Percentiles rank a stretch among this genome's conserved stretches.
These are phyloP conservation scores for Salminus brasiliensis DNA, from an alignment of 2,113 vertebrate genomes.

Conservation along the genomic window DNA sequence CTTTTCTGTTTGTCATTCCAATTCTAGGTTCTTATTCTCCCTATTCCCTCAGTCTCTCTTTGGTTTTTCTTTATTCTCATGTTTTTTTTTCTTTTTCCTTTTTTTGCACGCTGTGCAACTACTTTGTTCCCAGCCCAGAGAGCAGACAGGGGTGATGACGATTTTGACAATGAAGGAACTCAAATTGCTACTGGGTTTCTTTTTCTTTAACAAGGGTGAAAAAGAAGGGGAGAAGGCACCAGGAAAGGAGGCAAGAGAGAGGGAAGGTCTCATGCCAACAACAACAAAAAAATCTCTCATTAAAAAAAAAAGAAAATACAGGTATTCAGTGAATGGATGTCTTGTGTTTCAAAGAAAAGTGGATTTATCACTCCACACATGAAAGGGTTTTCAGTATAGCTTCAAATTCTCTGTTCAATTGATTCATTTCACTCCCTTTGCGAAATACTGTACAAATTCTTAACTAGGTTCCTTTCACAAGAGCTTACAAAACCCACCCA, in stretches of 20 bases:
- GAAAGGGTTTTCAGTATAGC: conserved; percentile 22
- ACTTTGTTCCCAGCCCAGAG: conserved; percentile 76
- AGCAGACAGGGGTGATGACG: conserved; percentile 78
- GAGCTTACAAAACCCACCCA: background rate
- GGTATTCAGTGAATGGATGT: background rate
- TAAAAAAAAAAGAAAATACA: background rate
- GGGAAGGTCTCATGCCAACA: conserved; percentile 32
- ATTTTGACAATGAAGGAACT: conserved; percentile 76
- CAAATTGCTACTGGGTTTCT: conserved; percentile 68
- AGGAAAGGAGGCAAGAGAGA: conserved; percentile 9
- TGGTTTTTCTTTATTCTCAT: conserved; percentile 62
- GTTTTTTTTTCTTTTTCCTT: conserved; percentile 68
- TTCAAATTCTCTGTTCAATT: conserved; percentile 1
- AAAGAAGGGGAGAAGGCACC: conserved; percentile 1
- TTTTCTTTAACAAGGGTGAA: conserved; percentile 72
- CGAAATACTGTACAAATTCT: background rate
- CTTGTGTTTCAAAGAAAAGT: conserved; percentile 10
- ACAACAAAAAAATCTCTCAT: conserved; percentile 13
- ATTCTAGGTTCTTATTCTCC: conserved; percentile 40
- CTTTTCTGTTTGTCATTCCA: conserved; percentile 35
- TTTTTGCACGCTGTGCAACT: conserved; percentile 72
- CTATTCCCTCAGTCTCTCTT: conserved; percentile 42
- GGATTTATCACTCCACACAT: conserved; percentile 1
- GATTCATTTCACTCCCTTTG: background rate
- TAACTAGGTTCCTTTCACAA: background rate